These are phyloP conservation scores for Thera britannica DNA, from an alignment of 2,888 invertebrate genomes.

Conservation along the genomic window DNA sequence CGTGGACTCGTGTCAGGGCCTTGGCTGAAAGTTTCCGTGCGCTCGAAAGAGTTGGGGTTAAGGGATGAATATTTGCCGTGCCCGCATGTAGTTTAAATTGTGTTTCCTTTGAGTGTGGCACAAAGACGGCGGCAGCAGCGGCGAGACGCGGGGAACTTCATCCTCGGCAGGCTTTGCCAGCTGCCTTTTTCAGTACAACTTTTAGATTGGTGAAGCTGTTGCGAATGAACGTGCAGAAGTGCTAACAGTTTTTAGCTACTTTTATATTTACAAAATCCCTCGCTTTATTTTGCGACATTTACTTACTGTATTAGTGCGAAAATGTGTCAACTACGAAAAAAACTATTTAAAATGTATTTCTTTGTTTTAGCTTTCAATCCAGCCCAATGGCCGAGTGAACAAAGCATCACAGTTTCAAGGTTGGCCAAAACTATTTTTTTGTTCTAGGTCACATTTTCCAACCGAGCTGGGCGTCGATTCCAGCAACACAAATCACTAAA, in stretches of 20 bases:
- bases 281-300: neutral
- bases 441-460: no score
- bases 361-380: no score
- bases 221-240: slow-evolving; percentile 51
- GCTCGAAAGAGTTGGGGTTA: slow-evolving; percentile 57
- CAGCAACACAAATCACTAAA: no score
- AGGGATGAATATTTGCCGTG: slow-evolving; percentile 66
- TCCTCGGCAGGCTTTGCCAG: slow-evolving; percentile 56
- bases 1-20: slow-evolving; percentile 34
- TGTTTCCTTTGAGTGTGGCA: slow-evolving; percentile 71
- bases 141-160: slow-evolving; percentile 63
- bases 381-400: no score
- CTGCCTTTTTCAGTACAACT: slow-evolving; percentile 64
- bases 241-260: neutral
- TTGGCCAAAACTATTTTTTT: no score
- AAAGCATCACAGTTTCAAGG: no score
- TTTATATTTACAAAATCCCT: neutral
- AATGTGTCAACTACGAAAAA: no score
- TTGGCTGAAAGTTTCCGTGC: slow-evolving; percentile 53
- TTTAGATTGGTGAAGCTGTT: slow-evolving; percentile 50
- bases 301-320: no score
- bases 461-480: no score
- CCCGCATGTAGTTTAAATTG: slow-evolving; percentile 78
- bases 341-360: no score
- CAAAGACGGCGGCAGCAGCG: slow-evolving; percentile 63